phyloP scores from a whole-genome alignment of 2,797 vertebrate genomes.

The Microhierax caerulescens region DNA sequence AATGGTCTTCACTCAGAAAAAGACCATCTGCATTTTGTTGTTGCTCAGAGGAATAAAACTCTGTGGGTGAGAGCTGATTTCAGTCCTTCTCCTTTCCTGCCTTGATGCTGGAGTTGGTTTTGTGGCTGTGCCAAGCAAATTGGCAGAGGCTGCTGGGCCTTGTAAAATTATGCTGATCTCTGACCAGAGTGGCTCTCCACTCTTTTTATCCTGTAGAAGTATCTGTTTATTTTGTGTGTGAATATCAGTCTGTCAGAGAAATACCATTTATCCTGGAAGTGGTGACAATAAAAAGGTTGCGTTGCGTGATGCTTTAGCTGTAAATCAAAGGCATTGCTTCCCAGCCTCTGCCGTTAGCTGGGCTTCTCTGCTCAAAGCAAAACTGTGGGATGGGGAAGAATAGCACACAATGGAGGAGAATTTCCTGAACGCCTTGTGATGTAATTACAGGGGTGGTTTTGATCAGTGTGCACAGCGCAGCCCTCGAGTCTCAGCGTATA shows the following conservation, averaged over 20 bases:
- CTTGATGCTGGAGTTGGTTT: background rate
- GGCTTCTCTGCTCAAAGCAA: background rate
- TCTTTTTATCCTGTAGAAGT: background rate
- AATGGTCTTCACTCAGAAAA: background rate
- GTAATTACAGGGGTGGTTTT: background rate
- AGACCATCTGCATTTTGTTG: background rate
- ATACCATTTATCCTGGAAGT: background rate
- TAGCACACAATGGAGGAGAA: background rate
- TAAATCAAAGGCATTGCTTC: background rate
- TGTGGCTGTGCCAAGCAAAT: background rate
- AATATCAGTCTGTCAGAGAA: constrained; percentile 23
- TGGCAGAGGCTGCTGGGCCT: background rate
- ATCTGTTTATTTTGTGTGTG: background rate
- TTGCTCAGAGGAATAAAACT: background rate
- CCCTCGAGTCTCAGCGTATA: rapidly evolving
- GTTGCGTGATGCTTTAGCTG: background rate
- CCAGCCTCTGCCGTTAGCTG: rapidly evolving
- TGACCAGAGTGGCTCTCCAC: background rate
- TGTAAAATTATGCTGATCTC: background rate
- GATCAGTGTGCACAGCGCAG: background rate
- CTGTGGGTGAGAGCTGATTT: background rate
- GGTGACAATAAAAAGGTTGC: background rate
- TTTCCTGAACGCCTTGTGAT: background rate
- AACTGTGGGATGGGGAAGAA: background rate
- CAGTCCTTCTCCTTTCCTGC: background rate